Percentiles rank a stretch among this genome's conserved stretches.
Evolutionary conservation across 2,113 vertebrate species (phyloP).

Genomic region (Tyrannus savana): DNA sequence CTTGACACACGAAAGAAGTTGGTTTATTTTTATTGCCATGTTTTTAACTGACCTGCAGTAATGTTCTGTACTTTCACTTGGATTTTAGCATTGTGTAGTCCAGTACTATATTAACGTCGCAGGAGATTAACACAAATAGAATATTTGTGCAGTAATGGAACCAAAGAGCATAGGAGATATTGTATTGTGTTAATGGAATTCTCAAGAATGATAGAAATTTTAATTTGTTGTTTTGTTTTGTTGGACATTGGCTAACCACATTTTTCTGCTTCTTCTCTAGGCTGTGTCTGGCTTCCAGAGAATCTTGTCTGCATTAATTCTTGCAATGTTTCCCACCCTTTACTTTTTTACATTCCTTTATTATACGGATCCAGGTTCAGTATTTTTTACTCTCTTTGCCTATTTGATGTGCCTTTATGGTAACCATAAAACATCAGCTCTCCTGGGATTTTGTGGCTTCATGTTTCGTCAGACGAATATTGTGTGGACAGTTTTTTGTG

Average conservation of each 20-base stretch:
- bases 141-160: neutral
- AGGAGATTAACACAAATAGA: neutral
- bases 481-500: slow-evolving; percentile 92
- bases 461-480: slow-evolving; percentile 97
- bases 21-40: fast-evolving
- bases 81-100: neutral
- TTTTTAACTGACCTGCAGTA: neutral
- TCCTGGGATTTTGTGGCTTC: slow-evolving; percentile 88
- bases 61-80: neutral
- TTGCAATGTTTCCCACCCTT: slow-evolving; percentile 91
- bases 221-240: neutral
- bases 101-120: neutral
- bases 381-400: slow-evolving; percentile 93
- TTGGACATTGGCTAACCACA: neutral
- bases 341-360: slow-evolving; percentile 99
- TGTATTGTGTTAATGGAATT: neutral
- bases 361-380: slow-evolving; percentile 93
- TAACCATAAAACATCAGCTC: slow-evolving; percentile 89
- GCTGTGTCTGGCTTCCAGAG: slow-evolving; percentile 80
- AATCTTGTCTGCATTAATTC: slow-evolving; percentile 83
- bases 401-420: slow-evolving; percentile 96
- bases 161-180: neutral
- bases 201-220: neutral
- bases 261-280: slow-evolving; percentile 67
- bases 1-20: neutral